Evolutionary conservation across 2,797 vertebrate species (phyloP), one percentile per base, ranked within the genome.

Genomic region (Esox lucius): DNA sequence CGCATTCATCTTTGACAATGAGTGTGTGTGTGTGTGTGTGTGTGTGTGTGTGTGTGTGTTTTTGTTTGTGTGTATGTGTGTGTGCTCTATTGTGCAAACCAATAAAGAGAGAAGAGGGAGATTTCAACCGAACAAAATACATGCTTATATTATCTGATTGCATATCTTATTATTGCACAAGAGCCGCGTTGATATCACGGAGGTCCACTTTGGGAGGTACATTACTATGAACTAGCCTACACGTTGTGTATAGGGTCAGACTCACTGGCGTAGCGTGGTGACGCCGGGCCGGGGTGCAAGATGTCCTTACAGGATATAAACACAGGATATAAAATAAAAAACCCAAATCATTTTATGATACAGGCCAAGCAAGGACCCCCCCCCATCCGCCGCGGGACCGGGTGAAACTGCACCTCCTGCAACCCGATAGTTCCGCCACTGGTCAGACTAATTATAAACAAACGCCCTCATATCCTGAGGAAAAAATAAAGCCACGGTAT

Each of bases 81-180:
- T 26, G 35, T 68, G 66, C 35, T 33, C 13, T 39, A 15, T 42
- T 0, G 46, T 68, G n/a, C 67, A 24, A 22, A 66, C 26, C 64
- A 35, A 66, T 33, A 35, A 66, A 66, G 64, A 35, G 64, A 66
- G 64, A 61, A 17, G 13, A 42, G n/a, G 11, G 48, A 53, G 72
- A 72, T 79, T 85, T 87, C 22, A 71, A 80, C 85, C 82, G 26
- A 87, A 87, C 75, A 74, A 84, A 82, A 53, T 70, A 42, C 66
- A 8, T 70, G 76, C 86, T 80, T 77, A 81, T 42, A 42, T 6
- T 82, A 90, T 89, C 86, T 86, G 87, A 90, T 91, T 90, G 73
- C 78, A 78, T 85, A 89, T 90, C 84, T 87, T 89, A 89, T 91
- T 85, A 85, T 86, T 87, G 87, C 82, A 81, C 88, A 84, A 86